Percentiles rank a stretch among this genome's conserved stretches.
Evolutionary conservation across 2,888 invertebrate genomes (phyloP).

Genomic region (Aethes cnicana): DNA sequence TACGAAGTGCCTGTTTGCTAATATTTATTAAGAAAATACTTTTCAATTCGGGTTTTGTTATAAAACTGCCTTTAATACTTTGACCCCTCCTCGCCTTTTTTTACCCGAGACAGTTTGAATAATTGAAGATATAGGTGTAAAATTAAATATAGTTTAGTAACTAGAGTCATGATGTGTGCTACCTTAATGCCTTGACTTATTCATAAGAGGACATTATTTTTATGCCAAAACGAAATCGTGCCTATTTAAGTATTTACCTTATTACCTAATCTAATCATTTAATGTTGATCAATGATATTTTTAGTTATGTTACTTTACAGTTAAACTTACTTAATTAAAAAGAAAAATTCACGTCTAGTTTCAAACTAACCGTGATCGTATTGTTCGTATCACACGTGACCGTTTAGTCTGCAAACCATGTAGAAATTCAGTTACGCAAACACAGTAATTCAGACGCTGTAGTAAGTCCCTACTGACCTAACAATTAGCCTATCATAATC

Average conservation of each 20-base stretch:
- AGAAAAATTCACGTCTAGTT: too few relatives aligned
- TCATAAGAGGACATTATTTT: slow-evolving; percentile 38
- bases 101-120: background rate
- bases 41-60: slow-evolving; percentile 34
- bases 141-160: slow-evolving; percentile 4
- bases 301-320: too few relatives aligned
- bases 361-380: too few relatives aligned
- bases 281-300: too few relatives aligned
- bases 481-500: slow-evolving; percentile 31
- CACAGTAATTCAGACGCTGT: too few relatives aligned
- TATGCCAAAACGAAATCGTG: slow-evolving; percentile 1
- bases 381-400: background rate
- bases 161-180: background rate
- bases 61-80: slow-evolving; percentile 38
- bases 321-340: too few relatives aligned
- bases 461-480: slow-evolving; percentile 8
- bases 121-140: background rate
- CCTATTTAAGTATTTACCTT: too few relatives aligned
- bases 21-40: slow-evolving; percentile 71
- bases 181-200: slow-evolving; percentile 10
- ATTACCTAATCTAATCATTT: too few relatives aligned
- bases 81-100: slow-evolving; percentile 17
- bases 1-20: slow-evolving; percentile 76
- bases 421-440: too few relatives aligned
- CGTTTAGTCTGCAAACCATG: too few relatives aligned